Conservation (phyloP, 2,888 invertebrate species). For the Pristionchus maxplancki region DNA sequence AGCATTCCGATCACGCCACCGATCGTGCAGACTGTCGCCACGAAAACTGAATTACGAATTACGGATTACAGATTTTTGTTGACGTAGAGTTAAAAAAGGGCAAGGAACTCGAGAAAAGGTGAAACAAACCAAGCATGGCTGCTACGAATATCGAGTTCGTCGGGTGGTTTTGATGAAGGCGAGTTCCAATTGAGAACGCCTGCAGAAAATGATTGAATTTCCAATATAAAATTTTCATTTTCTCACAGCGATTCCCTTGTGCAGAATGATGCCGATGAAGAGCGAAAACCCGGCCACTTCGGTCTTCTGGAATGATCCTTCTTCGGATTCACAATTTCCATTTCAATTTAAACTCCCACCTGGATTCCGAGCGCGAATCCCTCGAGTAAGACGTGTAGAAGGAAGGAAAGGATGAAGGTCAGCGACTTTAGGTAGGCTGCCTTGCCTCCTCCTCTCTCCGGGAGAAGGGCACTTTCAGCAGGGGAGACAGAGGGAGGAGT, state of each 20-base stretch:
- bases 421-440: background rate
- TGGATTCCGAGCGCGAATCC: constrained; percentile 38
- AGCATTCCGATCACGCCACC: constrained; percentile 32
- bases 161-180: constrained; percentile 20
- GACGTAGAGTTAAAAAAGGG: no score
- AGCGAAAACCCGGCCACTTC: background rate
- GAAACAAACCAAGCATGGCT: constrained; percentile 11
- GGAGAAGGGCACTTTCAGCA: no score
- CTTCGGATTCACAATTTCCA: no score
- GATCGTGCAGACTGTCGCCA: constrained; percentile 23
- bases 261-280: constrained; percentile 41
- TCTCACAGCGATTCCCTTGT: constrained; percentile 39
- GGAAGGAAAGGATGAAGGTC: constrained; percentile 8
- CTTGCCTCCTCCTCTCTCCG: background rate
- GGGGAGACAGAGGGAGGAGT: background rate
- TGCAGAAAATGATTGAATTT: background rate
- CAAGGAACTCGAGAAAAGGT: no score
- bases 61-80: no score
- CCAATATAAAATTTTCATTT: background rate
- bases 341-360: no score
- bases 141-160: background rate
- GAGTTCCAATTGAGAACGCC: constrained; percentile 40
- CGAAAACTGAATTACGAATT: constrained; percentile 16
- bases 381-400: constrained; percentile 27
- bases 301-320: constrained; percentile 36